Conservation (phyloP, 2,113 vertebrate genomes). For the Tyto alba region DNA sequence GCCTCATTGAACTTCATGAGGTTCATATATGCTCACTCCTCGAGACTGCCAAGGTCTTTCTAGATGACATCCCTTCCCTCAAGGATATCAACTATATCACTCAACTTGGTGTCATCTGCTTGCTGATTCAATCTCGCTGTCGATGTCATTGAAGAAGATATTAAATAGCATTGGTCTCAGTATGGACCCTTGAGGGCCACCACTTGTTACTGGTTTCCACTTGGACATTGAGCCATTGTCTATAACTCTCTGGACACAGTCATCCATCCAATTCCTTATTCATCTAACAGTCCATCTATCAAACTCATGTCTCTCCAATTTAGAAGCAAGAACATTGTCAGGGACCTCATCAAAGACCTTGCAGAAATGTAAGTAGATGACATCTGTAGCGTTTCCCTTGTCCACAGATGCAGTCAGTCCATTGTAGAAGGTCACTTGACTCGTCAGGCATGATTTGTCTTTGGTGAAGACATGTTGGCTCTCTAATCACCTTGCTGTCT, state of each 20-base stretch:
- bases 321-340: background rate
- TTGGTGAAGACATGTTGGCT: background rate
- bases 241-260: background rate
- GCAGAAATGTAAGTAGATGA: background rate
- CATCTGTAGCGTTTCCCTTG: background rate
- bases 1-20: background rate
- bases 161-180: background rate
- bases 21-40: background rate
- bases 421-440: background rate
- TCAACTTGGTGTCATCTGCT: background rate
- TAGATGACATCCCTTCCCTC: background rate
- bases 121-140: background rate
- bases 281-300: background rate
- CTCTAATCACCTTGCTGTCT: background rate
- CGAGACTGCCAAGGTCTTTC: background rate
- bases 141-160: background rate
- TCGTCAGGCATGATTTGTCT: background rate
- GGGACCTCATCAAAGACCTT: fast-evolving
- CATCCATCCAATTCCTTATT: background rate
- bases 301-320: background rate
- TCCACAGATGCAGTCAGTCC: background rate
- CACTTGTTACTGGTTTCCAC: background rate
- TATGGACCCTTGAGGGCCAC: background rate
- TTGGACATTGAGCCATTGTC: background rate
- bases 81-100: background rate